Base-by-base conservation (phyloP, 2,797 vertebrate genomes). In the Mareca strepera region DNA sequence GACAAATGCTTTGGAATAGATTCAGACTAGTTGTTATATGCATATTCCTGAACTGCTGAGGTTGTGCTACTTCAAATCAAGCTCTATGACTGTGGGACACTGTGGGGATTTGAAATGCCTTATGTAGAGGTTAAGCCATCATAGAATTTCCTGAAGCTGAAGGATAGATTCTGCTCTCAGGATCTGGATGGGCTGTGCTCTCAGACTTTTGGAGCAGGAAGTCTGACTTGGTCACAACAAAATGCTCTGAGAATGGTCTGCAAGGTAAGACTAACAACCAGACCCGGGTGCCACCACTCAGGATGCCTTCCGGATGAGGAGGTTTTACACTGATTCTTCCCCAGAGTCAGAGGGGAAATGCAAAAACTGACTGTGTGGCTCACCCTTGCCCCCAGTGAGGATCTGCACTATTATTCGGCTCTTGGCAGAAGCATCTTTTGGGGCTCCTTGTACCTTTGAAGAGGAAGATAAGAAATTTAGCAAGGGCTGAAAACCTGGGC, bases 61-160 rank as follows among this genome's bases (percentile, higher is more conserved):
- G 37, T 26, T 94, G 33, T 91, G 20, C 82, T 81, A 74, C 66
- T 82, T 91, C 44, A 67, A 3, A 15, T 68, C 59, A 72, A 92
- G 23, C n/a, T 69, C 50, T 77, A 9, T 82, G 55, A 80, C 75
- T 83, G 14, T 70, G 37, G 50, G 80, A 86, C 43, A 66, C 25
- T 80, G 22, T 80, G 60, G 50, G 84, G 66, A 94, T 92, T 94
- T 82, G 62, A 91, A 82, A 74, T 85, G 70, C 60, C 95, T 95
- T 95, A 88, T 58, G 46, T 75, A 60, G 46, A 92, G 35, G 82
- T 72, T 74, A 88, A 60, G 23, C 58, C 95, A 72, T 59, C 39
- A 11, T 76, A 48, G 82, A 58, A 53, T 89, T 66, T 82, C 39
- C 31, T 74, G 59, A 80, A 93, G 55, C 13, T 91, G 64, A 95